Conservation (phyloP, 2,113 vertebrate genomes). For the Corvus hawaiiensis region DNA sequence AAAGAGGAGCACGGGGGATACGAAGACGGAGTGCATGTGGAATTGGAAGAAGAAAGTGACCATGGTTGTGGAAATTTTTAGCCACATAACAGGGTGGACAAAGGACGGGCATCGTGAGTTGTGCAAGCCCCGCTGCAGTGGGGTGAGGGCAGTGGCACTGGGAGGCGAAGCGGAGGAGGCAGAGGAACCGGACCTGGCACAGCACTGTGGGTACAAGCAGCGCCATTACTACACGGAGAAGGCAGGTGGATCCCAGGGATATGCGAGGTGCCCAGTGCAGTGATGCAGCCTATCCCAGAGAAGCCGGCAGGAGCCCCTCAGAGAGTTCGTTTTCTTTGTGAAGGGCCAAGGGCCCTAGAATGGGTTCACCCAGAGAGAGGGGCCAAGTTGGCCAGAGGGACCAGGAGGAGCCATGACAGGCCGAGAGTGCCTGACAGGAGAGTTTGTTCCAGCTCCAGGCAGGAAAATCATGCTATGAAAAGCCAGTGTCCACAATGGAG, state of each 20-base stretch:
- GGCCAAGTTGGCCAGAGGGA: not conserved
- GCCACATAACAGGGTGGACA: not conserved
- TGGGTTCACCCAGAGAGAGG: not conserved
- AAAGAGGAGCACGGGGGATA: not conserved
- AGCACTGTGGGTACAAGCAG: not conserved
- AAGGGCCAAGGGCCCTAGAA: not conserved
- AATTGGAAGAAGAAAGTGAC: not conserved
- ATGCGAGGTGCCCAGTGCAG: not conserved
- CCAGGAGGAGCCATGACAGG: not conserved
- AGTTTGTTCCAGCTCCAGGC: not conserved
- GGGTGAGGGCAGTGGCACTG: not conserved
- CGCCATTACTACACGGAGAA: not conserved
- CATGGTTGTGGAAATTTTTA: not conserved
- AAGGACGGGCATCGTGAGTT: not conserved
- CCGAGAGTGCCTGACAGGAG: not conserved
- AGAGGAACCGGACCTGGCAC: not conserved
- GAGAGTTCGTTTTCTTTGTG: not conserved
- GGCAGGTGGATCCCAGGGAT: not conserved
- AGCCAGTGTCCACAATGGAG: not conserved
- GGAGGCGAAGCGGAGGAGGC: too few species aligned
- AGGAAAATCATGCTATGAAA: not conserved
- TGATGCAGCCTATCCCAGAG: not conserved
- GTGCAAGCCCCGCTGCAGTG: not conserved
- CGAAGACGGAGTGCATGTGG: not conserved
- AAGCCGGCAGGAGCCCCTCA: not conserved